These are phyloP conservation scores for Spea bombifrons DNA, from an alignment of 2,113 vertebrate genomes.

Conservation along the genomic window DNA sequence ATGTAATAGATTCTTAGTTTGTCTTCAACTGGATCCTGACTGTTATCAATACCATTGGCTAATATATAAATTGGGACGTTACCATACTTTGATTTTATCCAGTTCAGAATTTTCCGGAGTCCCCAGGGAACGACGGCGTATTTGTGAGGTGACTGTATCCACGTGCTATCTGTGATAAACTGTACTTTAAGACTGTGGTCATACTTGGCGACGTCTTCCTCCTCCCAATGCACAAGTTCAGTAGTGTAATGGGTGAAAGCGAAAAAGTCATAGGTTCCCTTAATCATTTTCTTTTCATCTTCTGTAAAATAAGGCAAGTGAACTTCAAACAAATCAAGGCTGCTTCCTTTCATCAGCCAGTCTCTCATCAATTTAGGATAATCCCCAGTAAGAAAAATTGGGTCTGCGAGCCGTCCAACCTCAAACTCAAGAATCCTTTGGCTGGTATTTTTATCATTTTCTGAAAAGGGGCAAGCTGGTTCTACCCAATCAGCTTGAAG, in stretches of 20 bases:
- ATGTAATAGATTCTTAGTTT: conserved; percentile 83
- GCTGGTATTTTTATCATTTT: conserved; percentile 78
- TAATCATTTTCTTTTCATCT: conserved; percentile 73
- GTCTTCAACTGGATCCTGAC: conserved; percentile 73
- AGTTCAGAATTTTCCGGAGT: conserved; percentile 75
- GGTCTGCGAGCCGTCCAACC: conserved; percentile 90
- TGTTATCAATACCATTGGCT: conserved; percentile 85
- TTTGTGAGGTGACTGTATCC: conserved; percentile 70
- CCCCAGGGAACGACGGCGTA: conserved; percentile 90
- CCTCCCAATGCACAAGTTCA: conserved; percentile 81
- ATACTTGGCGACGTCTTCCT: conserved; percentile 79
- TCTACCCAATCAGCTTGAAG: conserved; percentile 92
- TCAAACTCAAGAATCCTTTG: conserved; percentile 83
- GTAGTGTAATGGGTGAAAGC: conserved; percentile 91
- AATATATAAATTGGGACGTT: conserved; percentile 82
- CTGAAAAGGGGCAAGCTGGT: conserved; percentile 85
- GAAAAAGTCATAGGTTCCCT: conserved; percentile 89
- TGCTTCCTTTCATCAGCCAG: conserved; percentile 78
- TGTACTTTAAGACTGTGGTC: conserved; percentile 80
- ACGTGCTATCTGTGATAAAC: conserved; percentile 85
- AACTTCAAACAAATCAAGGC: conserved; percentile 66
- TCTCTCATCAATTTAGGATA: conserved; percentile 85
- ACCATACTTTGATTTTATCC: conserved; percentile 80
- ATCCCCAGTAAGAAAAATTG: conserved; percentile 87
- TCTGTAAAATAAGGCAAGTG: conserved; percentile 86